Evolutionary conservation across 2,797 vertebrate species (phyloP).

Genomic region (Acrossocheilus wenchowensis): DNA sequence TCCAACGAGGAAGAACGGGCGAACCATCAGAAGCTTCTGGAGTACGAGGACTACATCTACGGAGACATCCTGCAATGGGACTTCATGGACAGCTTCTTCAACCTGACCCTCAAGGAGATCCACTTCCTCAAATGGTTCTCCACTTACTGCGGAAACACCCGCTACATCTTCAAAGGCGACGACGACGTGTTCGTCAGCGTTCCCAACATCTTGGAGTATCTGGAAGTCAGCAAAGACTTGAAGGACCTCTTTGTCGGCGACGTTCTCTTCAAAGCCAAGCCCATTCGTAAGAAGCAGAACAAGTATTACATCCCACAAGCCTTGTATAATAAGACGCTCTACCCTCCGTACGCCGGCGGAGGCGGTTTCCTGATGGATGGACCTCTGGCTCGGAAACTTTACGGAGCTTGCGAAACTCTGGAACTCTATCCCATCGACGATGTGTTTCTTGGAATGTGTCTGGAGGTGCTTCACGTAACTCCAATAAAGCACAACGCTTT

Average conservation of each 20-base stretch:
- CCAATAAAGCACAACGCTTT: slow-evolving; percentile 89
- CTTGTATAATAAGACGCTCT: slow-evolving; percentile 85
- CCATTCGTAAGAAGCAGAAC: slow-evolving; percentile 90
- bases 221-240: slow-evolving; percentile 73
- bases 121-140: slow-evolving; percentile 97
- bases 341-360: slow-evolving; percentile 93
- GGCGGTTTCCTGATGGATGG: slow-evolving; percentile 94
- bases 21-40: slow-evolving; percentile 94
- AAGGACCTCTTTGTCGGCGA: slow-evolving; percentile 89
- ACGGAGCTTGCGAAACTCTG: slow-evolving; percentile 80
- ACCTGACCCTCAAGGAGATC: slow-evolving; percentile 96
- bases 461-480: slow-evolving; percentile 85
- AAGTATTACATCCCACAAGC: slow-evolving; percentile 91
- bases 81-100: slow-evolving; percentile 96
- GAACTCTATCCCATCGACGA: slow-evolving; percentile 96
- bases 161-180: slow-evolving; percentile 92
- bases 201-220: slow-evolving; percentile 89
- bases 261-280: slow-evolving; percentile 86
- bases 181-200: slow-evolving; percentile 93
- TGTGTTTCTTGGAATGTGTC: slow-evolving; percentile 96
- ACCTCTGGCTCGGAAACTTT: slow-evolving; percentile 81
- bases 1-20: slow-evolving; percentile 83
- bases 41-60: slow-evolving; percentile 91
- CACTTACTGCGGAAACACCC: slow-evolving; percentile 84
- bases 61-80: slow-evolving; percentile 95